Base-by-base conservation (phyloP, 2,113 vertebrate genomes). In the Xiphorhynchus elegans region DNA sequence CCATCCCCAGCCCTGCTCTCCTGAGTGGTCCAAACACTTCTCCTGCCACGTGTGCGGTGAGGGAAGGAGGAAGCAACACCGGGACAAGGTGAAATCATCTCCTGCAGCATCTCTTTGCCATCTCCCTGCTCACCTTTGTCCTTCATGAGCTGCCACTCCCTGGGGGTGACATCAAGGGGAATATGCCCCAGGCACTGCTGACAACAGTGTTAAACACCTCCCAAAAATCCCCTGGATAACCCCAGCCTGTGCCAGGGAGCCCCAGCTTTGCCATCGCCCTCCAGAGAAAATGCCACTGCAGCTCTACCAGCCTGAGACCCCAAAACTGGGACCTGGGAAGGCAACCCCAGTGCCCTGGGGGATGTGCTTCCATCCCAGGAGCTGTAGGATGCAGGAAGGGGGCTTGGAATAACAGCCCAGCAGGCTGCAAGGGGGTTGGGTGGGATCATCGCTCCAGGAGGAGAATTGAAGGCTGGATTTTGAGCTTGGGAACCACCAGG, bases 51-150 rank as follows among this genome's bases (percentile, higher is more conserved):
- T 3, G 13, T 18, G 20, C 59, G 17, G 59, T 2, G 8, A 68
- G 16, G 47, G 21, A 25, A 70, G 26, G 39, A 67, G 7, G 33
- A 73, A 72, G 20, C 46, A 14, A 12, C 13, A 3, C 37, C 21
- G 42, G 46, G 47, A 39, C 0, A 5, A 66, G 42, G n/a, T 39
- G 59, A n/a, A 77, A 72, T 73, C 42, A 18, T 7, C 76, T 53
- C 79, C 68, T 1, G 7, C 35, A 66, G 58, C 73, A 28, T 24
- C 64, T 28, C 37, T 50, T 19, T 47, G 75, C 50, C 29, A 7
- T 6, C 37, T 50, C 28, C 3, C 25, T 1, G 0, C 21, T 56
- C 46, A 0, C n/a, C 40, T 17, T 4, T 12, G 37, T 6, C 68
- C 79, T 10, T 23, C 26, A 3, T 16, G 42, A 55, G 75, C 40